These are phyloP conservation scores for Catagonus wagneri DNA, from an alignment of 2,113 vertebrate genomes.

Conservation along the genomic window DNA sequence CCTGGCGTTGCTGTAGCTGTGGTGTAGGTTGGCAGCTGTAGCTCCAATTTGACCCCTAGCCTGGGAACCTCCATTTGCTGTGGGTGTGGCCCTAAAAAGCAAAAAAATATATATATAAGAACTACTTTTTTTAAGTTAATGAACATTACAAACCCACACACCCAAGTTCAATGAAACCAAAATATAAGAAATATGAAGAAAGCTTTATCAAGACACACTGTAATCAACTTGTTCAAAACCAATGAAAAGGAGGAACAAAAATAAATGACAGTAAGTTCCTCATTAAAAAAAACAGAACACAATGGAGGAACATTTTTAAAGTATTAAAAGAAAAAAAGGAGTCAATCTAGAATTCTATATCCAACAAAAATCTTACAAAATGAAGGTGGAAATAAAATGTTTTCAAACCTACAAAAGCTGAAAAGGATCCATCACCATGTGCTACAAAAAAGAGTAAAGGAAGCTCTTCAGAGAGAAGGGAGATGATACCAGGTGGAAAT, in stretches of 20 bases:
- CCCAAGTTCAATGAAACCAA: neutral
- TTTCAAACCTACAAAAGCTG: neutral
- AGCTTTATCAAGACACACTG: neutral
- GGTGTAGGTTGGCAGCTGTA: too few relatives aligned
- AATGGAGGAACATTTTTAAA: neutral
- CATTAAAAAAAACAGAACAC: conserved; percentile 1
- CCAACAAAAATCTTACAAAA: conserved; percentile 11
- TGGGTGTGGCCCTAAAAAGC: too few relatives aligned
- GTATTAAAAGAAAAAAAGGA: conserved; percentile 7
- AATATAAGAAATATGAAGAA: conserved; percentile 1
- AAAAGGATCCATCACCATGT: neutral
- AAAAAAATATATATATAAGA: neutral
- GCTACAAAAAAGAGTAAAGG: neutral
- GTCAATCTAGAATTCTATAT: conserved; percentile 37
- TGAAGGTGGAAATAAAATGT: neutral
- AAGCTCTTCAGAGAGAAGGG: neutral
- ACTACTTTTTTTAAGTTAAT: conserved; percentile 10
- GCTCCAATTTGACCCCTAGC: too few relatives aligned
- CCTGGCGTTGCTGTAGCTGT: too few relatives aligned
- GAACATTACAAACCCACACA: neutral
- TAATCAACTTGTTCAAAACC: conserved; percentile 18
- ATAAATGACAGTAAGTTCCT: neutral
- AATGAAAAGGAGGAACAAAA: neutral
- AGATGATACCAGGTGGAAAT: neutral
- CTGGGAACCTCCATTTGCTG: too few relatives aligned